These are phyloP conservation scores for Mycalesis mineus DNA, from an alignment of 2,888 invertebrate species.

Conservation along the genomic window DNA sequence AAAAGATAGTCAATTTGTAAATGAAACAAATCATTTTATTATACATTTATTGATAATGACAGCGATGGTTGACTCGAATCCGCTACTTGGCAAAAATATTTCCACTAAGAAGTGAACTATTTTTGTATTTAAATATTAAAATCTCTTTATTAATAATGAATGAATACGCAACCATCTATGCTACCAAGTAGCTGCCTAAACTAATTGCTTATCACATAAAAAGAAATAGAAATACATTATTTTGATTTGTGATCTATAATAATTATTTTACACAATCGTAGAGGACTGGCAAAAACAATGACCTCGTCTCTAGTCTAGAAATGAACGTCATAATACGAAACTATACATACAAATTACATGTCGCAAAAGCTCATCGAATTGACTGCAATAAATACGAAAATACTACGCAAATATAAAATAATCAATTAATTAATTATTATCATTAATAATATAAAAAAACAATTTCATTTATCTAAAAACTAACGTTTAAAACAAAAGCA, in stretches of 20 bases:
- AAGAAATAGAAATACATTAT: conserved; percentile 61
- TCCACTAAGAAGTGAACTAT: conserved; percentile 74
- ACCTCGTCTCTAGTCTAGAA: conserved; percentile 52
- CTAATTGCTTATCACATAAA: conserved; percentile 59
- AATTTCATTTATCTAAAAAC: conserved; percentile 71
- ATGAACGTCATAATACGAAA: conserved; percentile 40
- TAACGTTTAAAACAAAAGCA: conserved; percentile 77
- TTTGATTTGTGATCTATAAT: conserved; percentile 61
- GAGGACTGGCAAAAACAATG: conserved; percentile 64
- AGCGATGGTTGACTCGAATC: conserved; percentile 76
- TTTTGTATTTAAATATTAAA: conserved; percentile 72
- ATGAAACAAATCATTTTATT: conserved; percentile 51
- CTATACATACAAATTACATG: conserved; percentile 45
- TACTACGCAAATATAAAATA: conserved; percentile 51
- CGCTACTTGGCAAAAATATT: conserved; percentile 78
- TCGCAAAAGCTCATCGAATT: conserved; percentile 61
- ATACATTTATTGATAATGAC: conserved; percentile 78
- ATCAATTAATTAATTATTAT: conserved; percentile 40
- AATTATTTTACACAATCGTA: conserved; percentile 51
- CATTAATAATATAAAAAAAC: conserved; percentile 40
- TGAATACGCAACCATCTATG: conserved; percentile 65
- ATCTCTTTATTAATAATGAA: conserved; percentile 64
- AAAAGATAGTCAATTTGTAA: conserved; percentile 16
- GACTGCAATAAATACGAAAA: conserved; percentile 72
- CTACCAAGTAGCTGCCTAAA: conserved; percentile 70